A percentile compares a stretch with the other conserved stretches of the same genome.
Conservation (phyloP, 1,140 invertebrate genomes). For the Drosophila elegans region DNA sequence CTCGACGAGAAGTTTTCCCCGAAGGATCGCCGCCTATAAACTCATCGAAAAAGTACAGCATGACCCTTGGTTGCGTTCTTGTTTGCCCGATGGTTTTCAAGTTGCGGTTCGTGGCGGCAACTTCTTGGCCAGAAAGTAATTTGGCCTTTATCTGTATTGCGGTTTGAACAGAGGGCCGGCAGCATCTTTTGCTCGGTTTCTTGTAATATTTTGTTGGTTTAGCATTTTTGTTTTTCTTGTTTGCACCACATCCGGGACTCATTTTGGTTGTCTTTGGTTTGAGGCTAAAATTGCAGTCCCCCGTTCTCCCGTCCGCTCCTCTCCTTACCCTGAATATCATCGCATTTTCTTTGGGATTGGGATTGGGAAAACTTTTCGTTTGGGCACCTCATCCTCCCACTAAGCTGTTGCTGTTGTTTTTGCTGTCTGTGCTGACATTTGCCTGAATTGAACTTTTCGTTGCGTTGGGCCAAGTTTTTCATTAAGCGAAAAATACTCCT, state of each 20-base stretch:
- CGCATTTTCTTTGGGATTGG: slow-evolving; percentile 16
- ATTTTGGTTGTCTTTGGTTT: slow-evolving; percentile 64
- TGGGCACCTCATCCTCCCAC: neutral
- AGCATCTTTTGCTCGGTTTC: slow-evolving; percentile 32
- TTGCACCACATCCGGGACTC: slow-evolving; percentile 70
- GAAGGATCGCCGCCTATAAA: slow-evolving; percentile 68
- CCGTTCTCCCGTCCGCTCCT: neutral
- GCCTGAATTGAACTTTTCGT: slow-evolving; percentile 59
- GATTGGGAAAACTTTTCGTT: slow-evolving; percentile 52
- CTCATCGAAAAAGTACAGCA: slow-evolving; percentile 64
- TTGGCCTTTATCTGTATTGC: slow-evolving; percentile 81
- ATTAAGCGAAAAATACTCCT: slow-evolving; percentile 54
- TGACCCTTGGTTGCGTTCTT: slow-evolving; percentile 35
- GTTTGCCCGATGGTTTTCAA: slow-evolving; percentile 71
- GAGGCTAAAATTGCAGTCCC: slow-evolving; percentile 48
- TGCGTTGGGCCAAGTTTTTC: slow-evolving; percentile 68
- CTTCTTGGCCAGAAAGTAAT: slow-evolving; percentile 81
- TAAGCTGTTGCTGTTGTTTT: slow-evolving; percentile 45
- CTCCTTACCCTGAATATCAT: slow-evolving; percentile 5
- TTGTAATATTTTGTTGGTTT: slow-evolving; percentile 66
- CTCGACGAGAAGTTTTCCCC: slow-evolving; percentile 41
- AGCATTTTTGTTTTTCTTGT: slow-evolving; percentile 61
- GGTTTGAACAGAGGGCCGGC: slow-evolving; percentile 69
- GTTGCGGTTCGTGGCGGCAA: slow-evolving; percentile 67
- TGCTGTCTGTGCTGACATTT: slow-evolving; percentile 61